A percentile compares a stretch with the other conserved stretches of the same genome.
Evolutionary conservation across 92 coral and sea anemone species (phyloP).

Genomic region (Zoanthus gigantus): DNA sequence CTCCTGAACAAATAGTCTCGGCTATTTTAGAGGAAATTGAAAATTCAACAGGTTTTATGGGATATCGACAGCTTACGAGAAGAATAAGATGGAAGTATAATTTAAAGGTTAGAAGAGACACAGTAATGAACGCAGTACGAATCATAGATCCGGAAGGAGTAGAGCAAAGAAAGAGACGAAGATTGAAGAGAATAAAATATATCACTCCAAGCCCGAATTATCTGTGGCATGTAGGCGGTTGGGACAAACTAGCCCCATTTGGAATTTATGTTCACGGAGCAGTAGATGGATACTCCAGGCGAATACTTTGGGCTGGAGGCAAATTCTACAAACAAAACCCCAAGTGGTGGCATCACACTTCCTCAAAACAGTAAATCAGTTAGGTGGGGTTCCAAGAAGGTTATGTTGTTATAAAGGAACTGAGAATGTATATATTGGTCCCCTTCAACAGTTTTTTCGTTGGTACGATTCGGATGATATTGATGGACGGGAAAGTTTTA

Average conservation of each 20-base stretch:
- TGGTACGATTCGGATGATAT: slow-evolving; percentile 50
- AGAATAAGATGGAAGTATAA: slow-evolving; percentile 48
- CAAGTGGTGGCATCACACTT: slow-evolving; percentile 3
- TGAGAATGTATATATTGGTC: slow-evolving; percentile 46
- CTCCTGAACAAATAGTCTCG: slow-evolving; percentile 37
- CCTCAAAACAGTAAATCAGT: slow-evolving; percentile 13
- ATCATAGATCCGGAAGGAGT: too few relatives aligned
- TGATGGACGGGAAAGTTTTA: slow-evolving; percentile 50
- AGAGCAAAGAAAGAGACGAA: slow-evolving; percentile 35
- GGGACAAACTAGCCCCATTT: slow-evolving; percentile 17
- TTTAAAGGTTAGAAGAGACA: slow-evolving; percentile 61
- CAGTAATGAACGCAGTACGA: slow-evolving; percentile 38
- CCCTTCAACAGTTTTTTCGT: slow-evolving; percentile 56
- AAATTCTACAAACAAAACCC: too few relatives aligned
- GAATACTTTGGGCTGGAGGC: slow-evolving; percentile 48
- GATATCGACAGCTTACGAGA: slow-evolving; percentile 64
- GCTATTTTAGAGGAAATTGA: slow-evolving; percentile 55
- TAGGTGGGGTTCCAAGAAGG: slow-evolving; percentile 48
- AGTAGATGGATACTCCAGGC: slow-evolving; percentile 57
- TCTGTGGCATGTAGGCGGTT: slow-evolving; percentile 18
- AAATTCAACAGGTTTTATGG: slow-evolving; percentile 51
- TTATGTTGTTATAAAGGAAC: slow-evolving; percentile 56
- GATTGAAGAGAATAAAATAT: slow-evolving; percentile 33
- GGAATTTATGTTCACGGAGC: slow-evolving; percentile 50
- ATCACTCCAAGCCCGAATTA: slow-evolving; percentile 18